Evolutionary conservation across 37 sponge, comb jelly and placozoan genomes (phyloP), one percentile per base, ranked within the genome.

Genomic region (Geodia barretti): DNA sequence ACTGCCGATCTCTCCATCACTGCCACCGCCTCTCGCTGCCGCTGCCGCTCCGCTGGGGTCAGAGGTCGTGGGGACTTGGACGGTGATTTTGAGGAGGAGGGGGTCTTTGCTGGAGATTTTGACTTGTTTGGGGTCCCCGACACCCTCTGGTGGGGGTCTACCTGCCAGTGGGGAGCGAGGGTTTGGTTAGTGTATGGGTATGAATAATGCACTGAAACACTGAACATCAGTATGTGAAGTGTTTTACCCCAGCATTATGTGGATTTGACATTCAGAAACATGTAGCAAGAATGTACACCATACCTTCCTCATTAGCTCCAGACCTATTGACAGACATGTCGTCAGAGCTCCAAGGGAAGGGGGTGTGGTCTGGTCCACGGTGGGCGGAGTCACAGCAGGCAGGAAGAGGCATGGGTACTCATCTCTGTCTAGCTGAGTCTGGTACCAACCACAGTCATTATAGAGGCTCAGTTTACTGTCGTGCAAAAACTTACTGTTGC

Each of bases 321-420:
- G 47, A 9, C 80, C 85, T 34, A 79, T 64, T 1, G 83, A 73
- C 37, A 92, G 80, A 26, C 84, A 79, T 26, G 76, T 20, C 11
- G 84, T 87, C 36, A 92, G 77, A 17, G 92, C 83, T 34, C 58
- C 84, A 9, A 92, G 73, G 25, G 84, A 80, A 38, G 88, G 84
- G 24, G 79, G 81, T 36, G 60, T 83, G 70, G 84, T 70, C 7
- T 35, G 31, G 66, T 83, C 81, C 34, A 83, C 39, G 29, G 78
- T 73, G 65, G 92, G 92, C 20, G 78, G 79, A 26, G 70, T 41
- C 68, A 84, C 59, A 0, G 69, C 60, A 7, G 87, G 76, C 4
- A 70, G 8, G 64, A 87, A 84, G 58, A 92, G 64, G 3, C 81
- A 73, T 17, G 79, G 72, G 34, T 79, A 87, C 39, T 82, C 87